These are phyloP conservation scores for Tachina fera DNA, from an alignment of 2,888 invertebrate species.

Conservation along the genomic window DNA sequence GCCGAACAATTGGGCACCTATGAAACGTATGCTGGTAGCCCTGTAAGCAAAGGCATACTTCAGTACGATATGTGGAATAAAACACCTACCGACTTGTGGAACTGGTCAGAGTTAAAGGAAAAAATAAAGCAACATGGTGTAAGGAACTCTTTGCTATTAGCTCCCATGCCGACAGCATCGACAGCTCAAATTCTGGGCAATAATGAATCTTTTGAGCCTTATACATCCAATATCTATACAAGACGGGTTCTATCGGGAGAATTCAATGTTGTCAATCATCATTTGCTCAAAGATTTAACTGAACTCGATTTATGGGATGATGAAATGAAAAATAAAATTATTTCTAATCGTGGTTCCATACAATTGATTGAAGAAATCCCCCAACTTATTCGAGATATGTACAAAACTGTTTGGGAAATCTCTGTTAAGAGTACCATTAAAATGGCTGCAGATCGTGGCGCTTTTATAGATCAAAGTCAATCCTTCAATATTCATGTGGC, in stretches of 20 bases:
- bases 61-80: conserved; percentile 99
- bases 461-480: conserved; percentile 99
- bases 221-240: conserved; percentile 98
- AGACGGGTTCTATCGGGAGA: conserved; percentile 97
- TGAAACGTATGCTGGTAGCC: conserved; percentile 95
- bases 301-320: conserved; percentile 96
- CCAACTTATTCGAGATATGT: conserved; percentile 91
- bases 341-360: conserved; percentile 95
- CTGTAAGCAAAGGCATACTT: conserved; percentile 96
- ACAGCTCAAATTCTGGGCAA: conserved; percentile 99
- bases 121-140: conserved; percentile 95
- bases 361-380: conserved; percentile 94
- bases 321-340: conserved; percentile 96
- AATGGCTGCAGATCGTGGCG: conserved; percentile 99
- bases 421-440: conserved; percentile 95
- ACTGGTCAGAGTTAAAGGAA: conserved; percentile 92
- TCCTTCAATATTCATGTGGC: conserved; percentile 99
- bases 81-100: conserved; percentile 92
- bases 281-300: conserved; percentile 95
- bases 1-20: conserved; percentile 93
- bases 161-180: conserved; percentile 99
- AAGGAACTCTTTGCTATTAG: conserved; percentile 95
- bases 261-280: conserved; percentile 98
- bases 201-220: conserved; percentile 99
- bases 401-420: conserved; percentile 99